Percentiles rank a stretch among this genome's conserved stretches.
Evolutionary conservation across 2,797 vertebrate species (phyloP).

Genomic region (Phoeniculus purpureus): DNA sequence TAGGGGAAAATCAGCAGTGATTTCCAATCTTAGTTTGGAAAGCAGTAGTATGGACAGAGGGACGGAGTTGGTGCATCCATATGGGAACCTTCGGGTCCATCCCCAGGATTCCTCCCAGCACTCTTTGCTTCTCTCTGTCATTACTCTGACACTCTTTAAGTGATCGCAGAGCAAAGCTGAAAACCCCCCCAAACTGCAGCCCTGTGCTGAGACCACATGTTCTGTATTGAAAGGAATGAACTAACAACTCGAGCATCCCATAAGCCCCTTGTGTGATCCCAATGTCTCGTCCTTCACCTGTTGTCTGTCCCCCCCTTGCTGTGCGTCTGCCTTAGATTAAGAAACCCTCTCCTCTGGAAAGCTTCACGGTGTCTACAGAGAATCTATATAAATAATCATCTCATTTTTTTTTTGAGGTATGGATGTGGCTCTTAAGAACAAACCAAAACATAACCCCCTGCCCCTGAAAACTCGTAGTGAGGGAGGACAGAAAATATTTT

Average conservation of each 20-base stretch:
- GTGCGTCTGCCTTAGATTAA: not conserved
- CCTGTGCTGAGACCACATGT: not conserved
- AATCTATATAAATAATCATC: not conserved
- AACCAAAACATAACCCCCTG: not conserved
- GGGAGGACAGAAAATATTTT: not conserved
- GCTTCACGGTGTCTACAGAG: not conserved
- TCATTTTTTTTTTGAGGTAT: not conserved
- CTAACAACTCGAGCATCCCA: fast-evolving
- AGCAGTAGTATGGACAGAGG: not conserved
- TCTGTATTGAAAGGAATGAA: not conserved
- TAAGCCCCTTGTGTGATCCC: not conserved
- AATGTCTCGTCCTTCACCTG: not conserved
- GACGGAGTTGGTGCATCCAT: not conserved
- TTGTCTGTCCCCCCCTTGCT: not conserved
- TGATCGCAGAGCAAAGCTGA: not conserved
- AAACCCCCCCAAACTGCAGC: not conserved
- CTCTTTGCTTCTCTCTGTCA: not conserved
- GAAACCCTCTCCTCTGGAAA: not conserved
- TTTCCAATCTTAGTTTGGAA: not conserved
- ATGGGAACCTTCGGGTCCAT: not conserved
- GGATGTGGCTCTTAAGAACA: not conserved
- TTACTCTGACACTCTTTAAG: not conserved
- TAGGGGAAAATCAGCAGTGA: too few species aligned
- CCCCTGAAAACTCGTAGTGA: not conserved
- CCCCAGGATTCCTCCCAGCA: not conserved